Evolutionary conservation across 1,140 invertebrate species (phyloP).

Genomic region (Lamellibrachia luymesi): DNA sequence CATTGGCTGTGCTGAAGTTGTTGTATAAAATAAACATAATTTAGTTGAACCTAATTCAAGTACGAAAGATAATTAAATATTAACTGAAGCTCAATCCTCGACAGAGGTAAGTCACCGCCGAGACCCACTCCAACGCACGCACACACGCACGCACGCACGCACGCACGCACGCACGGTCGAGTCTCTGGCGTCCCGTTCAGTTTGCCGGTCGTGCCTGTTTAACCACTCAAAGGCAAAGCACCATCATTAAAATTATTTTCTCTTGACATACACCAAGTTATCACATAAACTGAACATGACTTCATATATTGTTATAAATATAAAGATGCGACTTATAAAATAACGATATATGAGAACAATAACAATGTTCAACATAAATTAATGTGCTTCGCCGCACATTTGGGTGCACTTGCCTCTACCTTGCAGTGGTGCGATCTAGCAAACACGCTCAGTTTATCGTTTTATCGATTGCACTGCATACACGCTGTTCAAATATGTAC

Average conservation of each 20-base stretch:
- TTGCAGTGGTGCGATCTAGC: background rate
- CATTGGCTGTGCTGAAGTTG: no score
- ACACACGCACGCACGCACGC: background rate
- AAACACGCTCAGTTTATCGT: background rate
- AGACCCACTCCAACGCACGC: background rate
- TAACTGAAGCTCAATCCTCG: no score
- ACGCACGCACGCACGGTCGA: background rate
- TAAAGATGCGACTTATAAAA: no score
- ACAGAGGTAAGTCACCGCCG: no score
- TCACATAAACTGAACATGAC: background rate
- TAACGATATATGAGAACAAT: no score
- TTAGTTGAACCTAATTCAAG: no score
- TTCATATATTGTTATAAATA: background rate
- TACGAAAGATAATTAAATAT: no score
- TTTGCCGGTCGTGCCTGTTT: background rate
- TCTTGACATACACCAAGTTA: background rate
- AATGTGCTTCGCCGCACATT: background rate
- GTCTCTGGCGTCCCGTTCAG: background rate
- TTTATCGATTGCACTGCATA: no score
- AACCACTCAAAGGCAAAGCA: background rate
- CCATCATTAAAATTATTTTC: background rate
- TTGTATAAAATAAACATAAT: no score
- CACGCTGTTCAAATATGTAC: no score
- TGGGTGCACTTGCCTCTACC: background rate
- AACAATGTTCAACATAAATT: no score